Base-by-base conservation (phyloP, 2,888 invertebrate genomes). In the Nowickia ferox region DNA sequence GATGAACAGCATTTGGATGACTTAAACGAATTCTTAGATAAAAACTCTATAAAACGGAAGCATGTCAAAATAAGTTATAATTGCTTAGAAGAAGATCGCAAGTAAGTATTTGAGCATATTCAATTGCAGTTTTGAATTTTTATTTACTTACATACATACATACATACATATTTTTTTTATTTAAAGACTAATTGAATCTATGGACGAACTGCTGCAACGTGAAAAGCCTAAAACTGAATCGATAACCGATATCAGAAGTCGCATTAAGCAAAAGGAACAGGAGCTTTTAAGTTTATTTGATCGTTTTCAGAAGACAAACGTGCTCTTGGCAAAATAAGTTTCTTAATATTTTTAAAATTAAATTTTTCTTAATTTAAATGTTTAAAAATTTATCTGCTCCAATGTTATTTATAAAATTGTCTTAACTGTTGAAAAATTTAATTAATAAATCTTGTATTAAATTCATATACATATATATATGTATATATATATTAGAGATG, bases 221-320 rank as follows among this genome's bases (percentile, higher is more conserved):
- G 88, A 89, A 66, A 87, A 90, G 8, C 90, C 90, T 0, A 90
- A 89, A 75, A 81, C 88, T 0, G 90, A 91, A 75, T 90, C 92
- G 1, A 87, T 91, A 63, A 88, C 90, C 22, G 88, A 89, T 46
- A 90, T 91, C 30, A 89, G 88, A 69, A 88, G 88, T 5, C 89
- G 92, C 5, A 90, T 92, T 19, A 90, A 89, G 53, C 90, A 88
- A 63, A 92, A 91, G 63, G 92, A 92, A 83, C 71, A 86, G 10
- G 92, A 92, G 78, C 88, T 92, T 0, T 79, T 92, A 80, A 89
- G 88, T 68, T 87, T 92, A 30, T 92, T 92, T 22, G 89, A 91
- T 72, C 84, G 87, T 15, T 89, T 90, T 3, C 87, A 89, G 13
- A 87, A 55, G 76, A 66, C 53, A 81, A 1, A 72, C 38, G 38